phyloP scores from a whole-genome alignment of 2,888 invertebrate genomes.

The Phaedon cochleariae region DNA sequence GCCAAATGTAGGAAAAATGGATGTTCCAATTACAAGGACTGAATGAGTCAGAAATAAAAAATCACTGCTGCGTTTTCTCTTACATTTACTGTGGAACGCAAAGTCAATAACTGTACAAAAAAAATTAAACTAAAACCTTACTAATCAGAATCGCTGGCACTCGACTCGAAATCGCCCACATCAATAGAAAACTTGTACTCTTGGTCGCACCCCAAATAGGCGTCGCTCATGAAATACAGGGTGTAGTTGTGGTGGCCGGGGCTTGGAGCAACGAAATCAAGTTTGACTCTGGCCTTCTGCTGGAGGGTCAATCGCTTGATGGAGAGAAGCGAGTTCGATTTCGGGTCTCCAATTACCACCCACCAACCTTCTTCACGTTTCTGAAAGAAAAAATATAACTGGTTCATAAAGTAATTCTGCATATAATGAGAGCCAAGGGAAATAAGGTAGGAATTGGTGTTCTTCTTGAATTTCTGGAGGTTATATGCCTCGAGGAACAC shows the following conservation, averaged over 20 bases:
- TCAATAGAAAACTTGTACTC: slow-evolving; percentile 94
- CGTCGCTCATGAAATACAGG: slow-evolving; percentile 98
- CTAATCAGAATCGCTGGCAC: slow-evolving; percentile 69
- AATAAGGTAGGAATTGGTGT: too few relatives aligned
- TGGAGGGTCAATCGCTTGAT: slow-evolving; percentile 97
- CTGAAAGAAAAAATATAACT: slow-evolving; percentile 60
- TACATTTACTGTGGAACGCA: neutral
- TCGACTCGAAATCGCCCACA: slow-evolving; percentile 79
- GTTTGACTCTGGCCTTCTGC: slow-evolving; percentile 84
- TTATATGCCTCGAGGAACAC: too few relatives aligned
- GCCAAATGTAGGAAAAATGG: too few relatives aligned
- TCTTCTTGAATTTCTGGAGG: too few relatives aligned
- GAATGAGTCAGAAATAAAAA: neutral
- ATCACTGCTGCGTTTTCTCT: neutral
- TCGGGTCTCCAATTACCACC: slow-evolving; percentile 98
- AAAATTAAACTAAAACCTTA: neutral
- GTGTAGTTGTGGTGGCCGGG: slow-evolving; percentile 91
- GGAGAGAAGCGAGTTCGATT: slow-evolving; percentile 91
- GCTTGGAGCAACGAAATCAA: slow-evolving; percentile 94
- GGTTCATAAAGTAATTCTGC: too few relatives aligned
- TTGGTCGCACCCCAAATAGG: slow-evolving; percentile 99
- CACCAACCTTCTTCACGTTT: slow-evolving; percentile 96
- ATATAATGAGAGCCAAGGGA: too few relatives aligned
- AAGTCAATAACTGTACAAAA: neutral
- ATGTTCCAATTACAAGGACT: too few relatives aligned